Evolutionary conservation across 2,888 invertebrate genomes (phyloP).

Genomic region (Mechanitis mazaeus): DNA sequence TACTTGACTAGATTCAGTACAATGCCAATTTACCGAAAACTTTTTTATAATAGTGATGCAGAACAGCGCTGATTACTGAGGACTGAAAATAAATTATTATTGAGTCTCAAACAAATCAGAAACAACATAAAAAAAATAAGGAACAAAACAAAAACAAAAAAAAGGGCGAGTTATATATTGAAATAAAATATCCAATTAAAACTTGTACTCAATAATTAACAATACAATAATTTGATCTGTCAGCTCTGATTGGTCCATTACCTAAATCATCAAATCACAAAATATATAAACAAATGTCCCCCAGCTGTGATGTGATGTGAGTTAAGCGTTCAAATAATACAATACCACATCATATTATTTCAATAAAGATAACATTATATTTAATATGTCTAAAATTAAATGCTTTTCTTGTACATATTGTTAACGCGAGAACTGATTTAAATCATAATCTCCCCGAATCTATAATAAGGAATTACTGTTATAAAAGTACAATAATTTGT

Average conservation of each 20-base stretch:
- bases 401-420: conserved; percentile 74
- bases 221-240: conserved; percentile 76
- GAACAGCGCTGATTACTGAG: conserved; percentile 57
- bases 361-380: conserved; percentile 65
- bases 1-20: conserved; percentile 76
- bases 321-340: conserved; percentile 50
- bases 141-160: conserved; percentile 72
- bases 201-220: conserved; percentile 77
- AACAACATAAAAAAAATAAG: conserved; percentile 64
- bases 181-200: conserved; percentile 72
- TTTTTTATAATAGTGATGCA: conserved; percentile 39
- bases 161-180: conserved; percentile 71
- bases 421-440: conserved; percentile 44
- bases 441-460: conserved; percentile 54
- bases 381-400: conserved; percentile 75
- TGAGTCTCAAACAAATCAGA: conserved; percentile 42
- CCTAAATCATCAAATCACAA: conserved; percentile 39
- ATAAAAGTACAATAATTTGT: conserved; percentile 67
- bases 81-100: conserved; percentile 56
- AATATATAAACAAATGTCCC: conserved; percentile 41
- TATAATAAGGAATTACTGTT: conserved; percentile 65
- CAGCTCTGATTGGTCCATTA: conserved; percentile 70
- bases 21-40: conserved; percentile 32
- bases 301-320: conserved; percentile 62
- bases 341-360: too few relatives aligned